A percentile compares a stretch with the other conserved stretches of the same genome.
These are phyloP conservation scores for Pachydiplax longipennis DNA, from an alignment of 2,888 invertebrate genomes.

Conservation along the genomic window DNA sequence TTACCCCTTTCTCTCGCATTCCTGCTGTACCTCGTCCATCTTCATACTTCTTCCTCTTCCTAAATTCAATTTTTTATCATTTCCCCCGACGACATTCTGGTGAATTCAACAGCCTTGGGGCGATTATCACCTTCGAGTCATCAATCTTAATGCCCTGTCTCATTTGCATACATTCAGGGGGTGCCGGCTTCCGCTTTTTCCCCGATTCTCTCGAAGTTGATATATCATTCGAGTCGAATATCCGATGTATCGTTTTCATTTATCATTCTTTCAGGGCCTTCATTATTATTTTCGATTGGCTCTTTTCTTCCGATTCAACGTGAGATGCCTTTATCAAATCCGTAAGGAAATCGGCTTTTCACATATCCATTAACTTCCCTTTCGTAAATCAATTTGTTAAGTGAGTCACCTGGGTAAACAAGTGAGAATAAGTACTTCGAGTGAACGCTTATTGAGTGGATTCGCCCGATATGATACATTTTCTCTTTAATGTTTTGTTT, in stretches of 20 bases:
- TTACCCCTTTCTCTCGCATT: background rate
- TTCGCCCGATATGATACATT: too few relatives aligned
- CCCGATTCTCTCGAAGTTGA: background rate
- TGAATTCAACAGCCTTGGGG: background rate
- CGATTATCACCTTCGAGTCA: conserved; percentile 9
- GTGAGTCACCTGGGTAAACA: too few relatives aligned
- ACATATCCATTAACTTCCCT: too few relatives aligned
- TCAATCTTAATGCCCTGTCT: conserved; percentile 9
- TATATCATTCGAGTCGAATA: background rate
- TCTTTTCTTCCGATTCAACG: background rate
- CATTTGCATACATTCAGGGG: background rate
- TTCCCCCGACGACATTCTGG: conserved; percentile 6
- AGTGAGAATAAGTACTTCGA: too few relatives aligned
- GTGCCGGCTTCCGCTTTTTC: background rate
- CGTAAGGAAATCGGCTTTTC: too few relatives aligned
- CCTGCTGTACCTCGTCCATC: background rate
- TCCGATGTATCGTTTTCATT: background rate
- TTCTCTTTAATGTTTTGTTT: too few relatives aligned
- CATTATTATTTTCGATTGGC: background rate
- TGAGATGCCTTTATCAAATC: too few relatives aligned
- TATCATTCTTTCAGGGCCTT: background rate
- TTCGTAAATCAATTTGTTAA: too few relatives aligned
- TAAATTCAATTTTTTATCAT: background rate
- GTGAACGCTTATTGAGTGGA: too few relatives aligned
- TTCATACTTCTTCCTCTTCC: background rate